phyloP scores from a whole-genome alignment of 2,797 vertebrate species.

The Aulostomus chinensis region DNA sequence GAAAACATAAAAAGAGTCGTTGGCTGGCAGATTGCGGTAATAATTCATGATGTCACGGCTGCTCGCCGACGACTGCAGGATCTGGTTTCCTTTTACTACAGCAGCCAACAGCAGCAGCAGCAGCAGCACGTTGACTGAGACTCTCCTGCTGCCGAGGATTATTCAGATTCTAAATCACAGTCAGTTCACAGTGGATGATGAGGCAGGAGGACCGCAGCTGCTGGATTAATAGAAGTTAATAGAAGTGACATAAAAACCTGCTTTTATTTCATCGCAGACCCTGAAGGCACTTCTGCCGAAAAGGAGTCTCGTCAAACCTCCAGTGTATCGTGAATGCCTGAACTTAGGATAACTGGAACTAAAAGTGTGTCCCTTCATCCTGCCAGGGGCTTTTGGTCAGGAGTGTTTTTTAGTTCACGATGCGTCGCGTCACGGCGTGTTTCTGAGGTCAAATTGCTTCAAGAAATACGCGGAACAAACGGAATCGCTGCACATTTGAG shows the following conservation, averaged over 20 bases:
- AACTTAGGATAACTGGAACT: too few relatives aligned
- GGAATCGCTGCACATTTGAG: too few relatives aligned
- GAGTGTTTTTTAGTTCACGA: too few relatives aligned
- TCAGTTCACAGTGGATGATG: not conserved
- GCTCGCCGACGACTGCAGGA: not conserved
- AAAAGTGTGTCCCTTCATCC: too few relatives aligned
- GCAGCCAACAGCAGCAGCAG: not conserved
- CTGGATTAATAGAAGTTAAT: not conserved
- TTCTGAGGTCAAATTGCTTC: too few relatives aligned
- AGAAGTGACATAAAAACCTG: too few relatives aligned
- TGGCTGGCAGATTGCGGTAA: conserved; percentile 9
- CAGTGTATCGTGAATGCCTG: too few relatives aligned
- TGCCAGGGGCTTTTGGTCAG: too few relatives aligned
- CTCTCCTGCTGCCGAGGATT: not conserved
- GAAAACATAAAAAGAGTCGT: conserved; percentile 20
- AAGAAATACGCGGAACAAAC: too few relatives aligned
- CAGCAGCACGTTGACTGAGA: not conserved
- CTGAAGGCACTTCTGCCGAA: not conserved
- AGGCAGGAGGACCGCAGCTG: not conserved
- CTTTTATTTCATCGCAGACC: not conserved
- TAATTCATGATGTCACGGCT: conserved; percentile 21
- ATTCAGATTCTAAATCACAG: not conserved
- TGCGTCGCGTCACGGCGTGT: too few relatives aligned
- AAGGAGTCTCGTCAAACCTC: too few relatives aligned
- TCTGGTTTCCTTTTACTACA: conserved; percentile 1